These are phyloP conservation scores for Helicoverpa armigera DNA, from an alignment of 1,140 invertebrate species.

Conservation along the genomic window DNA sequence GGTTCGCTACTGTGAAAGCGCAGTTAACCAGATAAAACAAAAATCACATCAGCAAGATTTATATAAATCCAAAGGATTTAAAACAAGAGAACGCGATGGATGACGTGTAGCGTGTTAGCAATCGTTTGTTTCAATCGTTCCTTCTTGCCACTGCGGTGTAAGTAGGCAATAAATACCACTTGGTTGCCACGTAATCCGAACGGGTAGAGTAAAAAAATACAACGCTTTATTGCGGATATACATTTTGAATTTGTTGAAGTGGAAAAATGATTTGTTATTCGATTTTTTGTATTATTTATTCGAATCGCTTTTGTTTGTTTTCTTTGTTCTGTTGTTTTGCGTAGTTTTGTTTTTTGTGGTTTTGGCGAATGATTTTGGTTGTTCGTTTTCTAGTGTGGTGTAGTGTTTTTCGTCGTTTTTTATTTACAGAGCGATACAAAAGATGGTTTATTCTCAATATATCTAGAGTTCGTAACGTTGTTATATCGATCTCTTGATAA, in stretches of 20 bases:
- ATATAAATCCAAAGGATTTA: slow-evolving; percentile 5
- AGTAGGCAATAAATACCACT: slow-evolving; percentile 42
- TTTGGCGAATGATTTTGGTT: background rate
- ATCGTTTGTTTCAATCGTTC: slow-evolving; percentile 18
- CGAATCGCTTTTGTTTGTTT: background rate
- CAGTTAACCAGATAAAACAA: no score
- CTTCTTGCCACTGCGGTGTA: slow-evolving; percentile 31
- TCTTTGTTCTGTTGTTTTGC: background rate
- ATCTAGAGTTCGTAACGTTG: no score
- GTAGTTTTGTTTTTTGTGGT: background rate
- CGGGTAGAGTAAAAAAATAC: slow-evolving; percentile 27
- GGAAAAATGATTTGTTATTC: slow-evolving; percentile 38
- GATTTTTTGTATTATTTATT: background rate
- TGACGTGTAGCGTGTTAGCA: slow-evolving; percentile 35
- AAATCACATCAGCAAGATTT: background rate
- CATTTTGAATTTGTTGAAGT: slow-evolving; percentile 33
- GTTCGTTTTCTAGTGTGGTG: no score
- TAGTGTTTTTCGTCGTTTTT: no score
- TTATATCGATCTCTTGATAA: no score
- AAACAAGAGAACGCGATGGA: slow-evolving; percentile 4
- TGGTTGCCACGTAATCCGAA: slow-evolving; percentile 23
- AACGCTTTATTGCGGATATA: slow-evolving; percentile 31
- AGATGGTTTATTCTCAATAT: no score
- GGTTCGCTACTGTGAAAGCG: no score
- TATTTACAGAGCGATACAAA: no score